These are phyloP conservation scores for Macrosoma leucophasiata DNA, from an alignment of 2,888 invertebrate genomes.

Conservation along the genomic window DNA sequence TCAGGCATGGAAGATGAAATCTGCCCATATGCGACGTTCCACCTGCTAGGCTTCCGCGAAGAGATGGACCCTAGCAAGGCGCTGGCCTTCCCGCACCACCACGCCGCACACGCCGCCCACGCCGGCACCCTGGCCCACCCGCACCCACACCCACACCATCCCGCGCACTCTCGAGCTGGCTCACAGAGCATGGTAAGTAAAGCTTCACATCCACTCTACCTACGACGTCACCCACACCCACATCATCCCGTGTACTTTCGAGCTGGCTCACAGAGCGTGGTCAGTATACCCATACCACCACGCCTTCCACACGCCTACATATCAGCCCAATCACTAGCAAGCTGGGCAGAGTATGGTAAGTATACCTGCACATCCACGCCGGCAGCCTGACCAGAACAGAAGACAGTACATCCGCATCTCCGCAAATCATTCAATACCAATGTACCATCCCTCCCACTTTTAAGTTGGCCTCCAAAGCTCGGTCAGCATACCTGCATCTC, in stretches of 20 bases:
- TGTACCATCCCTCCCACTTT: too few relatives aligned
- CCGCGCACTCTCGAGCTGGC: conserved; percentile 88
- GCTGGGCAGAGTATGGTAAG: too few relatives aligned
- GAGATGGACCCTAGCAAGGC: conserved; percentile 96
- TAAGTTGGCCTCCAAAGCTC: too few relatives aligned
- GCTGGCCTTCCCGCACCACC: conserved; percentile 90
- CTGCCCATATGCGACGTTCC: conserved; percentile 98
- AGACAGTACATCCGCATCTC: too few relatives aligned
- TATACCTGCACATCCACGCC: too few relatives aligned
- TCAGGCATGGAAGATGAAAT: conserved; percentile 96
- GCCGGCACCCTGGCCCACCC: conserved; percentile 90
- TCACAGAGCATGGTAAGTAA: conserved; percentile 89
- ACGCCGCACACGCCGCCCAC: conserved; percentile 81
- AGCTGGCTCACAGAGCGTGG: conserved; percentile 93
- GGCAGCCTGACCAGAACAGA: too few relatives aligned
- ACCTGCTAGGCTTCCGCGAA: conserved; percentile 94
- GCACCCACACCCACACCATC: conserved; percentile 82
- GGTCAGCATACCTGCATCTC: too few relatives aligned
- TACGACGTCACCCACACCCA: conserved; percentile 85
- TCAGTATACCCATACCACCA: too few relatives aligned
- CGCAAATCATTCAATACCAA: too few relatives aligned
- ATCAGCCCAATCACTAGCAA: too few relatives aligned
- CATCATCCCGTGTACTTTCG: conserved; percentile 86
- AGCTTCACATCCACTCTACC: conserved; percentile 84
- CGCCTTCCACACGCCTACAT: too few relatives aligned